Conservation (phyloP, 2,888 invertebrate genomes). For the Stenotaenia linearis region DNA sequence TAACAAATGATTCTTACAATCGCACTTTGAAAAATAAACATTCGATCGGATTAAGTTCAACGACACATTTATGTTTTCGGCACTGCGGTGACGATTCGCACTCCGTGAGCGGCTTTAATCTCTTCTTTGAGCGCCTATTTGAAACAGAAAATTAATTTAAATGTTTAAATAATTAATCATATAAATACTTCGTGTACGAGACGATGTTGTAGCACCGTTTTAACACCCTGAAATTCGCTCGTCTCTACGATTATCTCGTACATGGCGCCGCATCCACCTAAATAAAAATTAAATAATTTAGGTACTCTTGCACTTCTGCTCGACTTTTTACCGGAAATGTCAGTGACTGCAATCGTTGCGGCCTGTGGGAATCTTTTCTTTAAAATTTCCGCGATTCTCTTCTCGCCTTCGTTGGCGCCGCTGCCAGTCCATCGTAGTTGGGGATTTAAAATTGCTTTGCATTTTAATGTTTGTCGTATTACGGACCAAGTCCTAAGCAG, state of each 20-base stretch:
- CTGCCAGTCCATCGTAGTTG: background rate
- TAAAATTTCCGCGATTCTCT: background rate
- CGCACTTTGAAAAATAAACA: no score
- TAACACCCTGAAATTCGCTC: constrained; percentile 32
- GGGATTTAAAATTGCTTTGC: no score
- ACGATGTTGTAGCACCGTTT: constrained; percentile 34
- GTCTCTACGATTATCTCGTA: constrained; percentile 34
- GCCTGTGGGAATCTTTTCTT: background rate
- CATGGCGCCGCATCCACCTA: constrained; percentile 37
- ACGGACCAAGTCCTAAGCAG: no score
- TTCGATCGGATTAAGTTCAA: no score
- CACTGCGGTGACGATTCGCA: constrained; percentile 65
- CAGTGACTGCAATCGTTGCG: background rate
- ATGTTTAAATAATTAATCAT: background rate
- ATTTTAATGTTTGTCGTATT: no score
- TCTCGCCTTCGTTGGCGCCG: background rate
- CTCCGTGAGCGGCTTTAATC: constrained; percentile 76
- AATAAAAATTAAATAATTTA: no score
- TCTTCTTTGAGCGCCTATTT: constrained; percentile 61
- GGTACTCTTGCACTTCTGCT: no score
- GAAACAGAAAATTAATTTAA: background rate
- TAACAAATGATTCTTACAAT: no score
- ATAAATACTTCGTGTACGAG: constrained; percentile 34
- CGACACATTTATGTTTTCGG: constrained; percentile 42
- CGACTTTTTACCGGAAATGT: background rate